Evolutionary conservation across 2,888 invertebrate genomes (phyloP).

Genomic region (Synergus itoensis): DNA sequence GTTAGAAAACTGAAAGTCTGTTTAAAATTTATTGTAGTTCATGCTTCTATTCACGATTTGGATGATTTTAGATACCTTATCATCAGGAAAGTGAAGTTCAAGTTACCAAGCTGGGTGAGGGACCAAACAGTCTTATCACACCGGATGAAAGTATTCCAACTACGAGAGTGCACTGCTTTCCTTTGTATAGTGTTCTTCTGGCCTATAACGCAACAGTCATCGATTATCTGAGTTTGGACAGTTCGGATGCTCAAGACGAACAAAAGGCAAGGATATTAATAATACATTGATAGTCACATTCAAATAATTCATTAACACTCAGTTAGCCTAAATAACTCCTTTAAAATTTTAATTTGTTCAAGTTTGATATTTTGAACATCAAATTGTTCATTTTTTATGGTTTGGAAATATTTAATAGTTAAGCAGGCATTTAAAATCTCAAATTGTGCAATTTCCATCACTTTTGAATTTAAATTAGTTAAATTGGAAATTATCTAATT

Average conservation of each 20-base stretch:
- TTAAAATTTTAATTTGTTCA: too few species aligned
- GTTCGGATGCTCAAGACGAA: slow-evolving; percentile 71
- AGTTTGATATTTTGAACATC: neutral
- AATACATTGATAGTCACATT: too few species aligned
- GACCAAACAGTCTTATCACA: slow-evolving; percentile 73
- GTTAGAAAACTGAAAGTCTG: neutral
- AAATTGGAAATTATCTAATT: too few species aligned
- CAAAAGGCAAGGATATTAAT: slow-evolving; percentile 44
- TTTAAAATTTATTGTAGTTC: neutral
- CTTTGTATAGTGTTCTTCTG: slow-evolving; percentile 88
- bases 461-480: too few species aligned
- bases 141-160: slow-evolving; percentile 70
- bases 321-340: too few species aligned
- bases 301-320: too few species aligned
- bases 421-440: too few species aligned
- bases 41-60: neutral
- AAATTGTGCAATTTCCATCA: neutral
- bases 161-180: slow-evolving; percentile 91
- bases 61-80: slow-evolving; percentile 70
- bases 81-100: slow-evolving; percentile 75
- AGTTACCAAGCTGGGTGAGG: slow-evolving; percentile 74
- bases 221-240: slow-evolving; percentile 85
- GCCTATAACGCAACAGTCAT: slow-evolving; percentile 86
- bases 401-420: too few species aligned
- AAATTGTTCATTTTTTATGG: neutral